These are phyloP conservation scores for Calvadosia cruxmelitensis DNA, from an alignment of 30 jellyfish, hydroid and myxozoan genomes.

Conservation along the genomic window DNA sequence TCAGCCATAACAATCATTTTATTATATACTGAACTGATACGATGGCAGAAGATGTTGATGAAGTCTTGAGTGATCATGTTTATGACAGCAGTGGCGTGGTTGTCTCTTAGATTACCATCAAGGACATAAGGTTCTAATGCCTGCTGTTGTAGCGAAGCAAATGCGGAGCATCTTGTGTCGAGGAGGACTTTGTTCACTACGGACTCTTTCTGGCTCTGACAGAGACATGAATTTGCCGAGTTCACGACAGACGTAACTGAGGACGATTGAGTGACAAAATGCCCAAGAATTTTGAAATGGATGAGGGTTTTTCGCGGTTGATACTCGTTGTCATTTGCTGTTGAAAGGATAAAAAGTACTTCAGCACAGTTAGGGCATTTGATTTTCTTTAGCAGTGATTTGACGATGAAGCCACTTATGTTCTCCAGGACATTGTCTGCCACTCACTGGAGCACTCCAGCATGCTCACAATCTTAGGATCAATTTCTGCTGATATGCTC, in stretches of 20 bases:
- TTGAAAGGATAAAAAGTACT: neutral
- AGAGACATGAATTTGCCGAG: conserved; percentile 4
- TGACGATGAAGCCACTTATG: conserved; percentile 16
- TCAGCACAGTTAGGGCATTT: conserved; percentile 20
- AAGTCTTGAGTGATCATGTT: neutral
- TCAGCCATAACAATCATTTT: conserved; percentile 4
- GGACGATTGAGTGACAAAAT: conserved; percentile 10
- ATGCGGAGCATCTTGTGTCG: conserved; percentile 4
- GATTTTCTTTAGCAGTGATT: neutral
- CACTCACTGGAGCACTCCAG: no score
- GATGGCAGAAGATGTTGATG: conserved; percentile 8
- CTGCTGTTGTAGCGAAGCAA: conserved; percentile 5
- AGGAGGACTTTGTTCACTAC: neutral
- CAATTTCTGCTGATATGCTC: conserved; percentile 7
- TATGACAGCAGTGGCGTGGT: conserved; percentile 7
- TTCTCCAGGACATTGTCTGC: conserved; percentile 14
- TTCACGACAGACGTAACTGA: conserved; percentile 17
- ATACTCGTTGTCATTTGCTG: neutral
- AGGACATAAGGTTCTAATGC: conserved; percentile 4
- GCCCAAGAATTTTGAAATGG: conserved; percentile 17
- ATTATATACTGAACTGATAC: conserved; percentile 8
- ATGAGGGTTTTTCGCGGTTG: conserved; percentile 6
- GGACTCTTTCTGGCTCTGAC: neutral
- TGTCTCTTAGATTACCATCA: conserved; percentile 14
- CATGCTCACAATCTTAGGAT: conserved; percentile 4